Base-by-base conservation (phyloP, 2,797 vertebrate genomes). In the Meda fulgida region DNA sequence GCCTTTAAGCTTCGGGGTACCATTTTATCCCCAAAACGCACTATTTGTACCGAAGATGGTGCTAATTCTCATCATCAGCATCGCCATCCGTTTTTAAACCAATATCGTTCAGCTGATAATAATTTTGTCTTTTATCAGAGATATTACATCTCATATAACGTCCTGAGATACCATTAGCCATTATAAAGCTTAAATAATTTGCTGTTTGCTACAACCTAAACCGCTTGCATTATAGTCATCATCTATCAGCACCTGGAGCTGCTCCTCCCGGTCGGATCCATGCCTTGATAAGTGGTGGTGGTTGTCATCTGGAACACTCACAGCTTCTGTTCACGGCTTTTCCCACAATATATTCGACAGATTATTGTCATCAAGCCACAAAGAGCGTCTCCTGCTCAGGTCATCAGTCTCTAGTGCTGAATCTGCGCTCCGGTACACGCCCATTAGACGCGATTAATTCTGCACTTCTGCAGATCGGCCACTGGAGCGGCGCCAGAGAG, bases 231-330 rank as follows among this genome's bases (percentile, higher is more conserved):
- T 40, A 43, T 4, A 29, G n/a, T 53, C 18, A 46, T 79, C 18
- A 31, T 79, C 18, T 81, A 7, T 80, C 21, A 69, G 65, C 94
- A 96, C 95, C 95, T 95, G 90, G 95, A 95, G 89, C 95, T 96
- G 93, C 78, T 96, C 92, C 95, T 96, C 40, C 93, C 89, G 13
- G 92, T 92, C 86, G 95, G 94, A 84, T 96, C 94, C 95, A 95
- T 94, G 79, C 95, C 95, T 91, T 95, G 92, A 89, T 85, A 96
- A 53, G 89, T 95, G 63, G 93, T 96, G 43, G 95, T 96, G 75
- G 95, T 96, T 86, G 95, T 96, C 95, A 96, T 96, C 85, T 86
- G 84, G 9, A 78, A 60, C 48, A 26, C n/a, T 63, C 63, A 48
- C 38, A 69, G 46, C 71, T 78, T 82, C 80, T 36, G 71, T 66